Evolutionary conservation across 2,113 vertebrate genomes (phyloP), one percentile per base, ranked within the genome.

Genomic region (Takifugu flavidus): DNA sequence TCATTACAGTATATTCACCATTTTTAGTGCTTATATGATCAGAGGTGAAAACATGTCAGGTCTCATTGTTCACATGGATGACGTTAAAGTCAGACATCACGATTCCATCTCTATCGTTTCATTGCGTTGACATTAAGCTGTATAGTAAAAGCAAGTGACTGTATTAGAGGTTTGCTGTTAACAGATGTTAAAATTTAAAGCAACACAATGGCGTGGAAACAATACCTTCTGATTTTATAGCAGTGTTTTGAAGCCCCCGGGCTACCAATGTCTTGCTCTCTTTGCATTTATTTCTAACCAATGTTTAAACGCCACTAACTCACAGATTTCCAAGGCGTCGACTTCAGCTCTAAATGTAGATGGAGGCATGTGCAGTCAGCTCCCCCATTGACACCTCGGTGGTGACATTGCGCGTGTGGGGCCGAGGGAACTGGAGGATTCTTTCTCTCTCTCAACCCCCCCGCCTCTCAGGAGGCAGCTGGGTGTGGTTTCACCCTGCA

Each of bases 401-500:
- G 70, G 58, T 66, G 77, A 73, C 59, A 79, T 67, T 15, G 28
- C 50, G 7, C 4, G n/a, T 47, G 45, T 34, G 2, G 29, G 12
- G 61, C 56, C 25, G 62, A 63, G 54, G 55, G 59, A 57, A 54
- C 47, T 63, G 57, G 51, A 62, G 45, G 65, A 82, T 49, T 67
- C 64, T 59, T 59, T 53, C 59, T 56, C 34, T 59, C 63, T 43
- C 67, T 13, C 28, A 28, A 10, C 39, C 55, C 26, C 13, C 26
- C 7, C 25, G 7, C 15, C 26, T 70, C 49, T 67, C 62, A 70
- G 56, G 69, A 74, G 69, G 70, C 71, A 78, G 62, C 72, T 83
- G 85, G 83, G 87, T 82, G 84, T 87, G 84, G 83, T 66, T 52
- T 71, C 58, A 59, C 63, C 75, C 56, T 56, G 57, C 69, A 74